These are phyloP conservation scores for Bufo gargarizans DNA, from an alignment of 2,113 vertebrate genomes.

Conservation along the genomic window DNA sequence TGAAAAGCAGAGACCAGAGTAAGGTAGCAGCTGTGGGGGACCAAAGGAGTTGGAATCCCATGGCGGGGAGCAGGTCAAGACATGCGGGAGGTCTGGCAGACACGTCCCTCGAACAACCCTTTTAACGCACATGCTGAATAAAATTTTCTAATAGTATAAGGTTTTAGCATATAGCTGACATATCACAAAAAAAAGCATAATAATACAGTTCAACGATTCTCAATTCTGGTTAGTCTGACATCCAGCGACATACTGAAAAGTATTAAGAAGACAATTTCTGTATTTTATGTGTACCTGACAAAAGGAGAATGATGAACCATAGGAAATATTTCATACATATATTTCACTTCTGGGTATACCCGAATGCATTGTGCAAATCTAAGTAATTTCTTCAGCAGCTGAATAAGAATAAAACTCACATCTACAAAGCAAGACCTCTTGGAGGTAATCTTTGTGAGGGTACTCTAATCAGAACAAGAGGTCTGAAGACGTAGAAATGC, in stretches of 20 bases:
- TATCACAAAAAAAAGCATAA: neutral
- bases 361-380: conserved; percentile 3
- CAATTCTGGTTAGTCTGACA: conserved; percentile 8
- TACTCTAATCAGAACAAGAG: conserved; percentile 57
- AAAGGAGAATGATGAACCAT: conserved; percentile 9
- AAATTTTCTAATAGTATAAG: neutral
- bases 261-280: conserved; percentile 11
- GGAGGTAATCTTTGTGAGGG: conserved; percentile 49
- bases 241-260: neutral
- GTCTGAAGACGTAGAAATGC: conserved; percentile 48
- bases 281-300: conserved; percentile 8
- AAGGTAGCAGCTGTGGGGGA: no score
- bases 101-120: no score
- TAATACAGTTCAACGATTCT: neutral
- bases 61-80: no score
- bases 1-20: no score
- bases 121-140: neutral
- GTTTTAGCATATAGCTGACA: neutral
- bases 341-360: conserved; percentile 11
- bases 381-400: neutral
- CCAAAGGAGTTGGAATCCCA: no score
- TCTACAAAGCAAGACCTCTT: conserved; percentile 17
- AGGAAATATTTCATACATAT: neutral
- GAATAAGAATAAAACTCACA: neutral
- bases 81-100: no score